These are phyloP conservation scores for Parnassius smintheus DNA, from an alignment of 2,888 invertebrate species.

Conservation along the genomic window DNA sequence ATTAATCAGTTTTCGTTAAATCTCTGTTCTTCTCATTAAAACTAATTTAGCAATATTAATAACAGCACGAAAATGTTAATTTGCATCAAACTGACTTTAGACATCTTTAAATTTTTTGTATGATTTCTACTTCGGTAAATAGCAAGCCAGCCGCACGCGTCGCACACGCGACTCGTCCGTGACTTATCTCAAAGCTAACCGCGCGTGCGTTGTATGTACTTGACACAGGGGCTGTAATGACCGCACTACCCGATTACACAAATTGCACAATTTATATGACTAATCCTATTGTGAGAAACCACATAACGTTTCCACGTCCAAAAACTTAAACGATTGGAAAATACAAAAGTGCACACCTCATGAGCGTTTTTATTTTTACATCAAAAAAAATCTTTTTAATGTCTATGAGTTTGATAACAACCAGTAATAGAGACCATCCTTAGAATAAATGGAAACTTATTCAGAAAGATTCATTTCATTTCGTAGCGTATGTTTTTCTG, in stretches of 20 bases:
- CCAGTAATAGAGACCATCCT: too few species aligned
- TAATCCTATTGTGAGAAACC: constrained; percentile 32
- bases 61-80: too few species aligned
- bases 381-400: neutral
- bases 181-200: constrained; percentile 52
- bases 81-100: too few species aligned
- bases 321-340: constrained; percentile 8
- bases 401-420: too few species aligned
- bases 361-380: too few species aligned
- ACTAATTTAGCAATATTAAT: too few species aligned
- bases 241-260: constrained; percentile 44
- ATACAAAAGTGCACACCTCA: neutral
- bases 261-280: constrained; percentile 48
- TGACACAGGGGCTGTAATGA: constrained; percentile 47
- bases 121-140: constrained; percentile 6
- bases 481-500: too few species aligned
- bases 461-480: too few species aligned
- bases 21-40: too few species aligned
- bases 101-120: too few species aligned
- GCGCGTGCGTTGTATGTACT: constrained; percentile 52
- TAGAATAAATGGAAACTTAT: too few species aligned
- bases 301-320: constrained; percentile 23
- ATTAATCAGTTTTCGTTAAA: too few species aligned
- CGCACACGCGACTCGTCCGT: constrained; percentile 55
- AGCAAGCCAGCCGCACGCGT: constrained; percentile 59